These are phyloP conservation scores for Leucopsar rothschildi DNA, from an alignment of 2,113 vertebrate species.

Conservation along the genomic window DNA sequence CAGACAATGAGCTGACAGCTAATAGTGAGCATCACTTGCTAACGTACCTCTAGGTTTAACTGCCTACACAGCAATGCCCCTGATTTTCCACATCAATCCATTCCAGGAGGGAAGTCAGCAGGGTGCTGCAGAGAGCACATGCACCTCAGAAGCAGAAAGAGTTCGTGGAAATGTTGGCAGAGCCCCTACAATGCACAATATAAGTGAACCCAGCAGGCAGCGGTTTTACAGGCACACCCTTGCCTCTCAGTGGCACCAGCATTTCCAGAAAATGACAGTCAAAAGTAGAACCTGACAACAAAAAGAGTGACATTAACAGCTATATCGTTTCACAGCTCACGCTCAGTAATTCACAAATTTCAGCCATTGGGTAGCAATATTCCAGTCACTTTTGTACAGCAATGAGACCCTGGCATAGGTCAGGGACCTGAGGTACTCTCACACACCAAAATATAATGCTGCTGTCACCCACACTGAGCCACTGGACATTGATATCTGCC, in stretches of 20 bases:
- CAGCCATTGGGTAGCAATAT: neutral
- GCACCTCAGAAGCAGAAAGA: neutral
- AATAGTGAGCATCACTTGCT: neutral
- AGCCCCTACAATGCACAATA: neutral
- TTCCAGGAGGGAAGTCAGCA: neutral
- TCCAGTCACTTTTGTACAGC: neutral
- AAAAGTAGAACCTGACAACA: neutral
- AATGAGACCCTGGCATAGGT: fast-evolving
- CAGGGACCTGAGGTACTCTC: neutral
- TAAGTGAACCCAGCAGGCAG: neutral
- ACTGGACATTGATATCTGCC: neutral
- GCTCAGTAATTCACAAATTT: neutral
- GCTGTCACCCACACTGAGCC: neutral
- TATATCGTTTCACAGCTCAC: neutral
- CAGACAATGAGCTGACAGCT: neutral
- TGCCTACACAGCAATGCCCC: neutral
- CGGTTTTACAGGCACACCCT: neutral
- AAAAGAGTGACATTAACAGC: neutral
- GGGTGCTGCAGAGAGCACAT: neutral
- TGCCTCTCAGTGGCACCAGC: neutral
- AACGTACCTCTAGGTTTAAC: fast-evolving
- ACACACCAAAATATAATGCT: neutral
- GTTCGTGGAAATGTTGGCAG: neutral
- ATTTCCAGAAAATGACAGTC: neutral
- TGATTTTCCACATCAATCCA: neutral